These are phyloP conservation scores for Barbus barbus DNA, from an alignment of 2,113 vertebrate species.

Conservation along the genomic window DNA sequence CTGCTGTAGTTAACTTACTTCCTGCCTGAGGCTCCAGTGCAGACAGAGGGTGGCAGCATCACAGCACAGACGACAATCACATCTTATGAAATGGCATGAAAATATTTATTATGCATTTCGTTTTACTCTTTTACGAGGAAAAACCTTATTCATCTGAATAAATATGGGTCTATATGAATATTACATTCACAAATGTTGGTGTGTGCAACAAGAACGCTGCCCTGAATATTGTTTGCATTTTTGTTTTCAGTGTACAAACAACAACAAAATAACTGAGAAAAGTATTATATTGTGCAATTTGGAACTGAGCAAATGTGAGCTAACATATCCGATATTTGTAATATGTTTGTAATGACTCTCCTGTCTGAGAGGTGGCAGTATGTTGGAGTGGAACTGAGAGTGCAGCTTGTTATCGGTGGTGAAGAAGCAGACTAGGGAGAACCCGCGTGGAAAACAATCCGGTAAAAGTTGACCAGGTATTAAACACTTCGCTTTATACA, in stretches of 20 bases:
- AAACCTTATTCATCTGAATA: neutral
- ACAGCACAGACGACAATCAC: neutral
- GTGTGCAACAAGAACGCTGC: neutral
- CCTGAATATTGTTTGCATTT: neutral
- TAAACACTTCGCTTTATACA: too few species aligned
- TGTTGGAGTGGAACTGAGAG: neutral
- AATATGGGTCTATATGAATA: neutral
- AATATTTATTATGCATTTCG: neutral
- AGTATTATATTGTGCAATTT: too few species aligned
- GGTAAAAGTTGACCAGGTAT: neutral
- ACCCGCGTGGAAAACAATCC: neutral
- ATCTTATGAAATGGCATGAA: neutral
- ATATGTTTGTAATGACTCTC: neutral
- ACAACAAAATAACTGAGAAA: too few species aligned
- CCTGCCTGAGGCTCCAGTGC: constrained; percentile 23
- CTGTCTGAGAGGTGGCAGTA: constrained; percentile 2
- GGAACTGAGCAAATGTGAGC: too few species aligned
- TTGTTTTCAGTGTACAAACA: too few species aligned
- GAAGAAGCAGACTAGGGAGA: neutral
- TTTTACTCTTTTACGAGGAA: neutral
- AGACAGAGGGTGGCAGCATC: constrained; percentile 5
- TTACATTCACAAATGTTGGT: neutral
- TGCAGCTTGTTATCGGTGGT: neutral
- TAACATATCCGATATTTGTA: too few species aligned
- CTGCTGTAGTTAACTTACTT: constrained; percentile 16